A percentile compares a stretch with the other conserved stretches of the same genome.
Evolutionary conservation across 2,113 vertebrate genomes (phyloP).

Genomic region (Phylloscopus trochiloides): DNA sequence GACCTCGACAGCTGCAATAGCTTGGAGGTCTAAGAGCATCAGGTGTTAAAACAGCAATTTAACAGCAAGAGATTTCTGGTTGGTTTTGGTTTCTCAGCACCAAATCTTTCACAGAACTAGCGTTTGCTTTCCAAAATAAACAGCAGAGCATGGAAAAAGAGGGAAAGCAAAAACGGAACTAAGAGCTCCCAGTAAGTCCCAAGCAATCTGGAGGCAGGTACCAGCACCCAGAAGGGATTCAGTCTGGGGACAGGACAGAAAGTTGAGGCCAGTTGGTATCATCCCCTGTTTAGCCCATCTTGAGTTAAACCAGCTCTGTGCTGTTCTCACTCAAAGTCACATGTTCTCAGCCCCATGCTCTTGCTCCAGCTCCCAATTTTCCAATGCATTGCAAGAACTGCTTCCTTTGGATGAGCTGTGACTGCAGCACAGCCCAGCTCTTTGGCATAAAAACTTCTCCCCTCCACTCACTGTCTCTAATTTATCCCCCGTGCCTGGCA

Average conservation of each 20-base stretch:
- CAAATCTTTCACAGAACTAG: neutral
- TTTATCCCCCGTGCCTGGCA: neutral
- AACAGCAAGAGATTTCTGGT: neutral
- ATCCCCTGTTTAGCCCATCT: fast-evolving
- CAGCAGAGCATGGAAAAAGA: neutral
- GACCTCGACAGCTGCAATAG: neutral
- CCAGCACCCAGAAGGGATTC: neutral
- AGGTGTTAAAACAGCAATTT: neutral
- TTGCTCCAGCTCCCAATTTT: neutral
- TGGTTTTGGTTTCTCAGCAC: neutral
- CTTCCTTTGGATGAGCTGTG: neutral
- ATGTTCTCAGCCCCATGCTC: neutral
- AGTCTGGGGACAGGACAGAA: neutral
- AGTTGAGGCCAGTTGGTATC: neutral
- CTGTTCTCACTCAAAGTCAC: neutral
- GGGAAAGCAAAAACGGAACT: neutral
- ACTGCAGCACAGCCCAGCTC: neutral
- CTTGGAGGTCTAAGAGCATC: neutral
- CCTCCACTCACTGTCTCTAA: neutral
- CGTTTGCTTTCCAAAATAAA: fast-evolving
- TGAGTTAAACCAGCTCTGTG: neutral
- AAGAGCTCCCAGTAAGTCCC: neutral
- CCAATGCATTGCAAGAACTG: fast-evolving
- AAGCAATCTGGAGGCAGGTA: neutral
- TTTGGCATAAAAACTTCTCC: neutral